Conservation (phyloP, 2,797 vertebrate genomes). For the Chromobotia macracanthus region DNA sequence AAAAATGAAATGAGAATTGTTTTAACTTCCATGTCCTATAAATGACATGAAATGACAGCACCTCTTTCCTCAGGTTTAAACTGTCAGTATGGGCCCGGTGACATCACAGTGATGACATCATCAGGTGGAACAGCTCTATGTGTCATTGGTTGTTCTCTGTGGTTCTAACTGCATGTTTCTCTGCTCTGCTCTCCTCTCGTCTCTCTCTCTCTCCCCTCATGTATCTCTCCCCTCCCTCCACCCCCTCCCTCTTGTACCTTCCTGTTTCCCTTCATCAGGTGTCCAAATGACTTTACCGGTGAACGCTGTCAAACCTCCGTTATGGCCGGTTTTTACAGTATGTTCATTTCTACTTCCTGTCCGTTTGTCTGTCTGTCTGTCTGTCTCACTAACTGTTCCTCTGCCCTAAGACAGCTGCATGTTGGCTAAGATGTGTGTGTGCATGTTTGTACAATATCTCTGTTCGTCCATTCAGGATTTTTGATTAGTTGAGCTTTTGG, state of each 20-base stretch:
- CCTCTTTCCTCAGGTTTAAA: constrained; percentile 56
- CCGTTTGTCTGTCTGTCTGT: constrained; percentile 66
- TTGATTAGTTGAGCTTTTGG: constrained; percentile 43
- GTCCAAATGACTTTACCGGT: constrained; percentile 99
- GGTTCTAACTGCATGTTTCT: constrained; percentile 84
- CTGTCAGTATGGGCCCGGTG: constrained; percentile 43
- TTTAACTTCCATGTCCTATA: constrained; percentile 2
- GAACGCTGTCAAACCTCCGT: constrained; percentile 99
- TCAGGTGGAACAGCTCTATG: constrained; percentile 60
- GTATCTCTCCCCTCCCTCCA: constrained; percentile 61
- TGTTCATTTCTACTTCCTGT: constrained; percentile 86
- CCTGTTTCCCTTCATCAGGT: constrained; percentile 86
- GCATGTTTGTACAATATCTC: constrained; percentile 38
- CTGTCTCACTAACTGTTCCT: constrained; percentile 59
- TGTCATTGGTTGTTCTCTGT: constrained; percentile 71
- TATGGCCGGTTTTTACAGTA: constrained; percentile 99
- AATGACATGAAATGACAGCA: constrained; percentile 56
- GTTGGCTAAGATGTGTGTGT: constrained; percentile 47
- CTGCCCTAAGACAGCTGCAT: constrained; percentile 59
- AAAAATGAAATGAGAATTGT: too few species aligned
- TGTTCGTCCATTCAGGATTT: constrained; percentile 47
- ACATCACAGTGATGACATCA: constrained; percentile 72
- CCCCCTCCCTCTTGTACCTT: constrained; percentile 82
- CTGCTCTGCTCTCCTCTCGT: constrained; percentile 71
- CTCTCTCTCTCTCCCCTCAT: constrained; percentile 51